These are phyloP conservation scores for Podarcis lilfordi DNA, from an alignment of 2,797 vertebrate species.

Conservation along the genomic window DNA sequence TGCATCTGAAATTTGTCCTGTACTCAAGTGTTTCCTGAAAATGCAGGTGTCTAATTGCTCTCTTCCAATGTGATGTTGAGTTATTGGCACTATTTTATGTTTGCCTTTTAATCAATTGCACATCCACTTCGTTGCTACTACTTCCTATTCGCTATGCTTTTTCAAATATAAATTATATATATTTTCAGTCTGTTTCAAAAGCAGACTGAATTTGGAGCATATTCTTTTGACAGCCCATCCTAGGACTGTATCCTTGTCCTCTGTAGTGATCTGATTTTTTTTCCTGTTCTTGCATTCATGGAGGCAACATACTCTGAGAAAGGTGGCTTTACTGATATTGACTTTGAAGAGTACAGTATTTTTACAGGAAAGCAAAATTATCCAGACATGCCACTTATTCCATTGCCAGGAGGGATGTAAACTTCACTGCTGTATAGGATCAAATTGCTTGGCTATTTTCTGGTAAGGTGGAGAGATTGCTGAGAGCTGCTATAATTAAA, in stretches of 20 bases:
- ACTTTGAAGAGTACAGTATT: background rate
- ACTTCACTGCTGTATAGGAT: background rate
- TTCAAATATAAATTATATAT: background rate
- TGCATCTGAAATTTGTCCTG: background rate
- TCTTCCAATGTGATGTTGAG: background rate
- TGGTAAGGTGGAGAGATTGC: constrained; percentile 33
- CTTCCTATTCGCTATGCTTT: background rate
- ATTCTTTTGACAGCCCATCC: background rate
- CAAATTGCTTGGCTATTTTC: constrained; percentile 52
- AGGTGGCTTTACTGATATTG: background rate
- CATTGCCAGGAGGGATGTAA: background rate
- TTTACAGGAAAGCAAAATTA: background rate
- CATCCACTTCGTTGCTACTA: background rate
- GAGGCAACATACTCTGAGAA: background rate
- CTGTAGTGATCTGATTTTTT: background rate
- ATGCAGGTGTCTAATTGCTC: background rate
- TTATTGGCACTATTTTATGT: background rate
- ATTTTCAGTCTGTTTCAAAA: background rate
- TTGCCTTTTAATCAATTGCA: background rate
- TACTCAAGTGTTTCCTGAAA: background rate
- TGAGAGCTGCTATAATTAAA: constrained; percentile 28
- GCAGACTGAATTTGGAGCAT: background rate
- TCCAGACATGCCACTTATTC: background rate
- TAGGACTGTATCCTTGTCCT: background rate
- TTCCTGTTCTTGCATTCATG: background rate